Evolutionary conservation across 2,888 invertebrate species (phyloP).

Genomic region (Salticus scenicus): DNA sequence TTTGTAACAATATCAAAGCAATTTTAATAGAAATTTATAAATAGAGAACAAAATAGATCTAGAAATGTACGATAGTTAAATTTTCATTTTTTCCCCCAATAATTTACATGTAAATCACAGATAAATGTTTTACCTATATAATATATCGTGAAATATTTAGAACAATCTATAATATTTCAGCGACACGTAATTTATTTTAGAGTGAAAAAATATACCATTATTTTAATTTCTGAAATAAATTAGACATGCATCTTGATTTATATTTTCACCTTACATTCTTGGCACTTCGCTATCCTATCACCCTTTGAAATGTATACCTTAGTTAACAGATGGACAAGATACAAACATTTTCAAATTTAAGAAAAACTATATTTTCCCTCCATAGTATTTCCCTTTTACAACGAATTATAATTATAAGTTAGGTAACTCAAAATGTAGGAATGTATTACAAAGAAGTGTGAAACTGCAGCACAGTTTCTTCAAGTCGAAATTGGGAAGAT

Average conservation of each 20-base stretch:
- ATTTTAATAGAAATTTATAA: too few species aligned
- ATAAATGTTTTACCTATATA: not conserved
- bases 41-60: too few species aligned
- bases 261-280: conserved; percentile 10
- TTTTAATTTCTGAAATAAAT: conserved; percentile 6
- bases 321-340: conserved; percentile 20
- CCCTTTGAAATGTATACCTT: conserved; percentile 2
- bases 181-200: not conserved
- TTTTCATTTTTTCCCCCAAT: too few species aligned
- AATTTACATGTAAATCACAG: not conserved
- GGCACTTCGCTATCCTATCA: conserved; percentile 17
- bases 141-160: not conserved
- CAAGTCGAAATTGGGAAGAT: not conserved
- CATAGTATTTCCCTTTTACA: conserved; percentile 20
- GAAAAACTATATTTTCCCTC: not conserved
- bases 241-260: not conserved
- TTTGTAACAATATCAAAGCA: too few species aligned
- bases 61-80: too few species aligned
- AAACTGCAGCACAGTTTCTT: not conserved
- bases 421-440: not conserved
- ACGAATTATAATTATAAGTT: not conserved
- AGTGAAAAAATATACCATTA: conserved; percentile 17
- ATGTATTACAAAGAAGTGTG: not conserved
- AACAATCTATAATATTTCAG: not conserved
- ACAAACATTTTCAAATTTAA: not conserved